These are phyloP conservation scores for Hydrotaea diabolus DNA, from an alignment of 2,888 invertebrate genomes.

Conservation along the genomic window DNA sequence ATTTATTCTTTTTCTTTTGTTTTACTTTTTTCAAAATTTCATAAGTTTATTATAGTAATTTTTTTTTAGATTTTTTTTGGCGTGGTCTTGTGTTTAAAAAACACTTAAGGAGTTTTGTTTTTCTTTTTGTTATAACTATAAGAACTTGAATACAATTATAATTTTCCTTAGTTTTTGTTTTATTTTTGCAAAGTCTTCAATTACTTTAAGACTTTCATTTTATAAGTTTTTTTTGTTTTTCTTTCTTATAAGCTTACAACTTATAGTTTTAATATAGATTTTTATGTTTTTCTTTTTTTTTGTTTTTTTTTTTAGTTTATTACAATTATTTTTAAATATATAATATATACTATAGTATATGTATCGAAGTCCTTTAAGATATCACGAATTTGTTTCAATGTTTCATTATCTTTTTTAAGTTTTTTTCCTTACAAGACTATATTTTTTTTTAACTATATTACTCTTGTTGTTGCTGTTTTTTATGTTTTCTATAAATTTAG, in stretches of 20 bases:
- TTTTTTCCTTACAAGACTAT: constrained; percentile 61
- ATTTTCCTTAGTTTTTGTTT: constrained; percentile 24
- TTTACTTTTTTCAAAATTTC: constrained; percentile 40
- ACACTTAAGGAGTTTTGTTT: constrained; percentile 57
- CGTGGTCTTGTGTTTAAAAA: constrained; percentile 66
- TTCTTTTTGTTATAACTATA: constrained; percentile 47
- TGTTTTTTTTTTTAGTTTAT: constrained; percentile 69
- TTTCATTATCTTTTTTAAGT: constrained; percentile 79
- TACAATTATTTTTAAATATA: constrained; percentile 70
- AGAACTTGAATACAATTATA: constrained; percentile 56
- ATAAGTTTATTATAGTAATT: constrained; percentile 56
- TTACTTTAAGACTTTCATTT: constrained; percentile 62
- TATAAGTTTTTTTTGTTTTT: constrained; percentile 57
- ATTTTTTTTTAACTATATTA: constrained; percentile 71
- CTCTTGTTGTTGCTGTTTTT: constrained; percentile 73
- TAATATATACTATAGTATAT: constrained; percentile 80
- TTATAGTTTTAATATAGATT: constrained; percentile 73
- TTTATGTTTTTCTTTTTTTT: constrained; percentile 78
- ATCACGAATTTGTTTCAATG: constrained; percentile 81
- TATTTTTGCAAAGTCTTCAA: constrained; percentile 55
- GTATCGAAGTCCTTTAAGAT: constrained; percentile 81
- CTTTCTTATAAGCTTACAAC: constrained; percentile 66
- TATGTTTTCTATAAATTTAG: constrained; percentile 70
- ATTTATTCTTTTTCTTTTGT: constrained; percentile 6
- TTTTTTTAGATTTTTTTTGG: constrained; percentile 64